A percentile compares a stretch with the other conserved stretches of the same genome.
Conservation (phyloP, 1,140 invertebrate species). For the Mya arenaria region DNA sequence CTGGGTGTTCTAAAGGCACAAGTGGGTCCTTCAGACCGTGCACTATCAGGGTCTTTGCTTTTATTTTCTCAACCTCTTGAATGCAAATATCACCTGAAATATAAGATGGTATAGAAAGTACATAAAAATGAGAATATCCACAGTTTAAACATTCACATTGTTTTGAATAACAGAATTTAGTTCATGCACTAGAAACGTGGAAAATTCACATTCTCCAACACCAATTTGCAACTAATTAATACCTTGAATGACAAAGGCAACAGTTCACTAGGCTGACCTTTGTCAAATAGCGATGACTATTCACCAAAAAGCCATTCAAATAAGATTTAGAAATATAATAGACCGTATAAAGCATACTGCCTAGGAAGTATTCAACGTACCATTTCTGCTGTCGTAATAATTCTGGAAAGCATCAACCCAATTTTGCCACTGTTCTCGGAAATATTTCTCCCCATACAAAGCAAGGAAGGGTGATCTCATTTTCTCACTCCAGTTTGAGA, state of each 20-base stretch:
- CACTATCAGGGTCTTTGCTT: conserved; percentile 89
- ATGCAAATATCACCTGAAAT: conserved; percentile 88
- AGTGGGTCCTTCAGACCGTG: conserved; percentile 91
- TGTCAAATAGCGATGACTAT: no score
- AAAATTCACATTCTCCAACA: no score
- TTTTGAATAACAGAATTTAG: neutral
- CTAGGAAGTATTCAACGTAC: no score
- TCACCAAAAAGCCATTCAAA: no score
- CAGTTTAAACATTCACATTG: neutral
- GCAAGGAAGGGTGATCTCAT: conserved; percentile 89
- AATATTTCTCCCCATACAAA: conserved; percentile 89
- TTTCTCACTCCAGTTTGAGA: conserved; percentile 89
- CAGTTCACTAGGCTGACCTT: no score
- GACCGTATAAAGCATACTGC: no score
- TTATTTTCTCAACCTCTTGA: conserved; percentile 83
- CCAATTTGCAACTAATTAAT: no score
- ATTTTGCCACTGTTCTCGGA: conserved; percentile 86
- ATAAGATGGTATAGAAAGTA: no score
- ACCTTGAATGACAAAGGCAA: no score
- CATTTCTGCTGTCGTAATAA: conserved; percentile 68
- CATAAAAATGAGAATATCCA: neutral
- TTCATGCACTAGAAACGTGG: no score
- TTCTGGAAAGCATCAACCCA: conserved; percentile 86
- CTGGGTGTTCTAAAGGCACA: conserved; percentile 88
- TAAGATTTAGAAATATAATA: no score